phyloP scores from a whole-genome alignment of 2,888 invertebrate genomes.

The Crocallis elinguaria region DNA sequence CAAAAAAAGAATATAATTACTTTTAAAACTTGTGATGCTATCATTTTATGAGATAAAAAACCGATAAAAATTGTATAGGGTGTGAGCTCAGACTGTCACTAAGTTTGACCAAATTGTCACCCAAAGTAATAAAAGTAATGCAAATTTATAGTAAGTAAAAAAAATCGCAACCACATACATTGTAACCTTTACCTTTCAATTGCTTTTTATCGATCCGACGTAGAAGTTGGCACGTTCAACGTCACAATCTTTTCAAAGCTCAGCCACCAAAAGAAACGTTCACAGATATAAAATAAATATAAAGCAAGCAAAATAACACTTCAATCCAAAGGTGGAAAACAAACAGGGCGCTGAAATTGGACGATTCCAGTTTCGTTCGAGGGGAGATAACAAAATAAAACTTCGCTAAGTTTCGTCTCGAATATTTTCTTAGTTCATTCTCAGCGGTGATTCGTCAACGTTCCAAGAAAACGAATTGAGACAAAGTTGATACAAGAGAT shows the following conservation, averaged over 20 bases:
- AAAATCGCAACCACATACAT: too few species aligned
- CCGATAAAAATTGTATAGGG: too few species aligned
- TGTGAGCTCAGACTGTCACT: too few species aligned
- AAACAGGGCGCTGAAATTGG: conserved; percentile 37
- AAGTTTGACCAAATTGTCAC: too few species aligned
- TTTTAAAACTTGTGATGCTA: too few species aligned
- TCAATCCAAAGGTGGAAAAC: conserved; percentile 32
- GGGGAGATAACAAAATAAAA: conserved; percentile 58
- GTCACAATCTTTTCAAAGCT: not conserved
- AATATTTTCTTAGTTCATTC: conserved; percentile 37
- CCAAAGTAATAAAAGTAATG: too few species aligned
- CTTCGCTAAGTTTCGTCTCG: conserved; percentile 38
- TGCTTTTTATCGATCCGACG: not conserved
- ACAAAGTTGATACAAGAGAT: conserved; percentile 48
- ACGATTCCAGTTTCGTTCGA: conserved; percentile 45
- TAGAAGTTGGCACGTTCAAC: too few species aligned
- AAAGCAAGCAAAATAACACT: conserved; percentile 16
- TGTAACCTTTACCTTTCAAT: not conserved
- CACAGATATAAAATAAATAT: conserved; percentile 13
- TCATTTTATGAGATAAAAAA: too few species aligned
- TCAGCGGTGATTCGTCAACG: conserved; percentile 49
- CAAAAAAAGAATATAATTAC: too few species aligned
- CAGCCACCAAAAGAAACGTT: not conserved
- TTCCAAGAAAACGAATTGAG: conserved; percentile 27
- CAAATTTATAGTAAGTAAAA: too few species aligned